Percentiles rank a stretch among this genome's conserved stretches.
These are phyloP conservation scores for Steatornis caripensis DNA, from an alignment of 2,113 vertebrate species.

Conservation along the genomic window DNA sequence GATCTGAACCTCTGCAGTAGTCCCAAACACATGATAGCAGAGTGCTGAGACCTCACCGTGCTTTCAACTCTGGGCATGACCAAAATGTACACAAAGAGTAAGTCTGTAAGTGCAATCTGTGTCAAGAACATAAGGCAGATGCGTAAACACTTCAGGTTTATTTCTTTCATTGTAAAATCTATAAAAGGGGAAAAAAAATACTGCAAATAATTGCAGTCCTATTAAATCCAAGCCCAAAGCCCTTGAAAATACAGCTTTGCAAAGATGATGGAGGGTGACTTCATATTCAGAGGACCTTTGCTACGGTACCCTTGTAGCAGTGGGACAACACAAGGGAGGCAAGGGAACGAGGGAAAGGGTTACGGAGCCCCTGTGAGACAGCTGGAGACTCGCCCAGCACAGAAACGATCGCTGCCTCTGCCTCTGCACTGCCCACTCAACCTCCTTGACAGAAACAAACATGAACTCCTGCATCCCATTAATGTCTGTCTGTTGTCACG, in stretches of 20 bases:
- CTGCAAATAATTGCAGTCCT: neutral
- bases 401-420: neutral
- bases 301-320: neutral
- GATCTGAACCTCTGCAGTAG: neutral
- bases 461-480: neutral
- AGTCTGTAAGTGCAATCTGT: neutral
- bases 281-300: neutral
- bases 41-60: neutral
- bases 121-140: neutral
- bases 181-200: neutral
- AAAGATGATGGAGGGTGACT: neutral
- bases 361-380: neutral
- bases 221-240: neutral
- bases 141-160: neutral
- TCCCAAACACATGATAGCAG: fast-evolving
- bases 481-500: neutral
- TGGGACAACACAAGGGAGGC: neutral
- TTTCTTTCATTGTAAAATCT: neutral
- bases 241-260: neutral
- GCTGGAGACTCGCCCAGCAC: neutral
- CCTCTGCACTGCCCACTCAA: neutral
- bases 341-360: neutral
- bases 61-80: neutral
- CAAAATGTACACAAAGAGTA: neutral
- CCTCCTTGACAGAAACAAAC: neutral